Conservation (phyloP, 2,888 invertebrate genomes). For the Drosophila ochracea region DNA sequence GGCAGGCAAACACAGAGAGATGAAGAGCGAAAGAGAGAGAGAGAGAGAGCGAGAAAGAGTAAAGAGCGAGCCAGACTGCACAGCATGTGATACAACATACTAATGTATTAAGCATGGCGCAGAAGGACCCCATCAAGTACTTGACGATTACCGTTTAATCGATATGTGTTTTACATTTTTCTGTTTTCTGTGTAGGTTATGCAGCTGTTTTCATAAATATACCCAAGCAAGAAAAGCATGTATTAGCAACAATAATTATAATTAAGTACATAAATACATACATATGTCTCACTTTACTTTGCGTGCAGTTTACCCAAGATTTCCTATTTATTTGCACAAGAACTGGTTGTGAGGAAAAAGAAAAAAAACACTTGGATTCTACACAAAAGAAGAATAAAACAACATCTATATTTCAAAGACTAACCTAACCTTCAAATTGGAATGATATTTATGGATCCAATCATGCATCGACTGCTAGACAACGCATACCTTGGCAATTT, state of each 20-base stretch:
- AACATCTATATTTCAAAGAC: not conserved
- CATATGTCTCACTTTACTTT: not conserved
- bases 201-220: constrained; percentile 3
- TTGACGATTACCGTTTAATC: not conserved
- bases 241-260: not conserved
- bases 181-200: not conserved
- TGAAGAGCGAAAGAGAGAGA: not conserved
- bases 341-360: not conserved
- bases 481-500: not conserved
- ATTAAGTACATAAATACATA: not conserved
- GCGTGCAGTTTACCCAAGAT: not conserved
- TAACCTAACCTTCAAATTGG: not conserved
- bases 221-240: not conserved
- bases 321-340: not conserved
- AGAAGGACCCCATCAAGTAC: constrained; percentile 19
- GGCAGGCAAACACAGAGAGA: constrained; percentile 2
- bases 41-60: not conserved
- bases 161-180: constrained; percentile 12
- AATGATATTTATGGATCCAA: not conserved
- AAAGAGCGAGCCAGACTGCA: not conserved
- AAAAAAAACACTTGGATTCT: not conserved
- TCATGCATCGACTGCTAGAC: not conserved
- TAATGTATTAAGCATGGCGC: not conserved
- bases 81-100: not conserved
- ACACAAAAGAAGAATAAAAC: not conserved